Percentiles rank a stretch among this genome's conserved stretches.
Conservation (phyloP, 2,113 vertebrate species). For the Asarcornis scutulata region DNA sequence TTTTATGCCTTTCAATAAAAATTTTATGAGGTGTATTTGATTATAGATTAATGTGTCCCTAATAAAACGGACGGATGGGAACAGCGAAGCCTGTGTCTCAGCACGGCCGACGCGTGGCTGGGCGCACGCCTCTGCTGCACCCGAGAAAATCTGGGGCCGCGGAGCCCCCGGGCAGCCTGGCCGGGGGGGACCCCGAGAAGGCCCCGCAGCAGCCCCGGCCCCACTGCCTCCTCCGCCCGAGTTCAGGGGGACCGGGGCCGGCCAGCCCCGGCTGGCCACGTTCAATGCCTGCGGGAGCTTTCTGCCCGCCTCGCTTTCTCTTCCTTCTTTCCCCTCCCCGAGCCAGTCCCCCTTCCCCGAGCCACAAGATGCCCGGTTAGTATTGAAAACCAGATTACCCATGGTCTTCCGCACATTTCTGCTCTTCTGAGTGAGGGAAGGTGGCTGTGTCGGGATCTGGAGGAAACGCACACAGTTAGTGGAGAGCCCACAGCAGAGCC, state of each 20-base stretch:
- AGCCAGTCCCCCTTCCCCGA: background rate
- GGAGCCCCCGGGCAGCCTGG: background rate
- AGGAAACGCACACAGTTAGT: conserved; percentile 50
- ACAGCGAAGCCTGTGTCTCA: conserved; percentile 73
- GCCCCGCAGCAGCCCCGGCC: background rate
- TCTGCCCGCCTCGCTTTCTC: background rate
- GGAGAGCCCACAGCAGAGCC: background rate
- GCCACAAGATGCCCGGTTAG: background rate
- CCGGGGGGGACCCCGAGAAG: background rate
- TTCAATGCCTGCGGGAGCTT: conserved; percentile 45
- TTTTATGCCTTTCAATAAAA: conserved; percentile 99
- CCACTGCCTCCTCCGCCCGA: background rate
- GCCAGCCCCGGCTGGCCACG: background rate
- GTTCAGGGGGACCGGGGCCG: background rate
- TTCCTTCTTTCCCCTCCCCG: background rate
- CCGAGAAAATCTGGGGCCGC: background rate
- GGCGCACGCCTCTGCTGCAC: conserved; percentile 26
- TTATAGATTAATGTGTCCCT: conserved; percentile 95
- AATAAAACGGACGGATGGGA: conserved; percentile 89
- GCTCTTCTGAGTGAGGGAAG: conserved; percentile 1
- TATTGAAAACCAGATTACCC: conserved; percentile 8
- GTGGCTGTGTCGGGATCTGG: conserved; percentile 28
- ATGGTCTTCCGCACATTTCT: conserved; percentile 14
- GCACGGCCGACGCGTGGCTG: conserved; percentile 42
- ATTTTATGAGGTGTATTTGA: conserved; percentile 99